phyloP scores from a whole-genome alignment of 2,113 vertebrate species.

The Ceyx cyanopectus region DNA sequence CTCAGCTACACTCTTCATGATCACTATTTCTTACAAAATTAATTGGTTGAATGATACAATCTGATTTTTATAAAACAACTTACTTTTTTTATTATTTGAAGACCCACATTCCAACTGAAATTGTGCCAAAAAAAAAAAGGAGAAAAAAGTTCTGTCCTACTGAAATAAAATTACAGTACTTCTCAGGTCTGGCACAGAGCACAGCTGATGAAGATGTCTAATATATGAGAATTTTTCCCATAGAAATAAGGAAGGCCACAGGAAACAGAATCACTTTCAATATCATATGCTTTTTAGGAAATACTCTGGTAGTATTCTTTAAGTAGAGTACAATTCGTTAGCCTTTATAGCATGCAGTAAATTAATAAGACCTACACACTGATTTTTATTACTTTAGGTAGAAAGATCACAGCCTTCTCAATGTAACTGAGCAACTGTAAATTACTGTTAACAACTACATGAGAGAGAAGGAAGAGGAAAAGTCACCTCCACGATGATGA shows the following conservation, averaged over 20 bases:
- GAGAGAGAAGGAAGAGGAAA: slow-evolving; percentile 59
- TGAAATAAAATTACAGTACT: not conserved
- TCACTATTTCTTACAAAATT: not conserved
- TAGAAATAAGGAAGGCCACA: not conserved
- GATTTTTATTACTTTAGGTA: slow-evolving; percentile 52
- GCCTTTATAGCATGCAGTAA: slow-evolving; percentile 42
- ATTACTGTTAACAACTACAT: slow-evolving; percentile 59
- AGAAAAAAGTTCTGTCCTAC: not conserved
- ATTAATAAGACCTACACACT: slow-evolving; percentile 31
- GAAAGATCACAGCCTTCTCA: slow-evolving; percentile 38
- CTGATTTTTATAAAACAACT: not conserved
- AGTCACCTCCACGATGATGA: not conserved
- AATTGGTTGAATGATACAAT: not conserved
- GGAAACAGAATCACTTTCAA: not conserved
- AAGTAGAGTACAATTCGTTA: slow-evolving; percentile 26
- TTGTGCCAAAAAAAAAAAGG: not conserved
- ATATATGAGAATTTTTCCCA: not conserved
- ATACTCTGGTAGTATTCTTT: not conserved
- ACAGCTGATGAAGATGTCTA: not conserved
- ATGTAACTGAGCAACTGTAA: slow-evolving; percentile 51
- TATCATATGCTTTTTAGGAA: slow-evolving; percentile 6
- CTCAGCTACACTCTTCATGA: not conserved
- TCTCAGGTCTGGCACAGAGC: not conserved
- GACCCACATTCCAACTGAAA: not conserved
- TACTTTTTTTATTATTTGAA: not conserved